These are phyloP conservation scores for Peromyscus eremicus DNA, from an alignment of 2,797 vertebrate genomes.

Conservation along the genomic window DNA sequence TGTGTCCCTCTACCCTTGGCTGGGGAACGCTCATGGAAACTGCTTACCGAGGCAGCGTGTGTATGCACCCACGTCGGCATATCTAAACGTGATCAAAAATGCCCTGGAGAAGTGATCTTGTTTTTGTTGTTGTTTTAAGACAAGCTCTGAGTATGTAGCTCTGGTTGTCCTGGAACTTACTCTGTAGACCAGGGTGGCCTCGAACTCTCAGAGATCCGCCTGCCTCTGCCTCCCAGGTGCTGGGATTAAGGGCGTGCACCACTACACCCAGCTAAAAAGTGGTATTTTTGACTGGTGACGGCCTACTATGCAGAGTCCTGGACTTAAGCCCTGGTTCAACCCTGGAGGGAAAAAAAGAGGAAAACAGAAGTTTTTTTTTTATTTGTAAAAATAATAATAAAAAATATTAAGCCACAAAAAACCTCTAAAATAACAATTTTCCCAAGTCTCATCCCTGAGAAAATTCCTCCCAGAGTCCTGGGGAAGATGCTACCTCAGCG, in stretches of 20 bases:
- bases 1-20: too few relatives aligned
- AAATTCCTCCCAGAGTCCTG: too few relatives aligned
- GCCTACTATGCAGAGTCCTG: not conserved
- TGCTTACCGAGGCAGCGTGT: not conserved
- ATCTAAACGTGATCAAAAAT: not conserved
- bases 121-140: not conserved
- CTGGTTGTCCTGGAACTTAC: not conserved
- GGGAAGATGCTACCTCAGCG: too few relatives aligned
- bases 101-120: not conserved
- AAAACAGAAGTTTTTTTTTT: not conserved
- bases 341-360: not conserved
- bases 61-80: not conserved
- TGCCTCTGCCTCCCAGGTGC: not conserved
- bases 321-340: too few relatives aligned
- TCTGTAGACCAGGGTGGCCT: not conserved
- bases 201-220: not conserved
- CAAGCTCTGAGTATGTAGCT: not conserved
- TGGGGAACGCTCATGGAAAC: not conserved
- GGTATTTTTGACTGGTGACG: not conserved
- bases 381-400: slow-evolving; percentile 17
- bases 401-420: not conserved
- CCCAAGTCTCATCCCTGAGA: too few relatives aligned
- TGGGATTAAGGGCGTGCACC: accelerated
- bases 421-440: not conserved
- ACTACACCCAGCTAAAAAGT: not conserved